These are phyloP conservation scores for Lithophane ornitopus DNA, from an alignment of 2,888 invertebrate species.

Conservation along the genomic window DNA sequence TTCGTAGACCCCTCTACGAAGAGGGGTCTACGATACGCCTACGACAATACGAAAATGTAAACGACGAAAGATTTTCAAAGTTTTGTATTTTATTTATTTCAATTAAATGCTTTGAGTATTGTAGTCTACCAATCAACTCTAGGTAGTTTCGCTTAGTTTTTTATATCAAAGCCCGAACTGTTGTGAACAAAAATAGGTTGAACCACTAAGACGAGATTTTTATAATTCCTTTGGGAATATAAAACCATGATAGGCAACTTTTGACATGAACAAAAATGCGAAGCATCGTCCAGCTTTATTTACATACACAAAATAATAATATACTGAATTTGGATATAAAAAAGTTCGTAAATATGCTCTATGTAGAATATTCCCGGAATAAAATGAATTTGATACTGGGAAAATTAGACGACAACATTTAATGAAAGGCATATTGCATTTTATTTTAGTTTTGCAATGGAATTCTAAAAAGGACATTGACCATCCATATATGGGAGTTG, in stretches of 20 bases:
- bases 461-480: background rate
- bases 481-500: no score
- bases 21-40: no score
- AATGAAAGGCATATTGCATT: constrained; percentile 3
- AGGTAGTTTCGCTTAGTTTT: background rate
- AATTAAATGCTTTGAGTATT: background rate
- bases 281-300: background rate
- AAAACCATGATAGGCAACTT: constrained; percentile 5
- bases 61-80: background rate
- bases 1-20: constrained; percentile 10
- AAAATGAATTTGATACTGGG: constrained; percentile 11
- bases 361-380: constrained; percentile 4
- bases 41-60: no score
- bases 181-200: background rate
- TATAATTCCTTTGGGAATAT: constrained; percentile 14
- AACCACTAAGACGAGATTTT: background rate
- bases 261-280: background rate
- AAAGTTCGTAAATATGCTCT: constrained; percentile 16
- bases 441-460: background rate
- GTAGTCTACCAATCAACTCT: background rate
- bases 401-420: constrained; percentile 1
- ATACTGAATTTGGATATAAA: constrained; percentile 8
- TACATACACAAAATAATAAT: constrained; percentile 20
- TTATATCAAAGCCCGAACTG: background rate
- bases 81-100: background rate